Conservation (phyloP, 2,797 vertebrate species). For the Diplodus puntazzo region DNA sequence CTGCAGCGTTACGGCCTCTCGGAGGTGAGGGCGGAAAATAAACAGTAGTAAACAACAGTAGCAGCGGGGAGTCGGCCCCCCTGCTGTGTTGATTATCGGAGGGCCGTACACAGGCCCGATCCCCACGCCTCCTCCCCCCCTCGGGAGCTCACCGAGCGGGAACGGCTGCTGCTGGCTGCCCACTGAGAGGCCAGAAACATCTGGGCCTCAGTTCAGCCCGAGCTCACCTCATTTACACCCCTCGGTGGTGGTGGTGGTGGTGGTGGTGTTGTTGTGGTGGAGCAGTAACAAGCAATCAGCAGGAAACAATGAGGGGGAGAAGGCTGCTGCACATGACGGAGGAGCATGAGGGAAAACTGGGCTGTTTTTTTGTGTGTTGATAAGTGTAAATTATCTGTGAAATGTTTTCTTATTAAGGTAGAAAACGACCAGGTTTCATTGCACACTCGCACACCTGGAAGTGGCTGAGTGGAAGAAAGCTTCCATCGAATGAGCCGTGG, state of each 20-base stretch:
- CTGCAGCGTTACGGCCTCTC: slow-evolving; percentile 41
- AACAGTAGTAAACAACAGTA: slow-evolving; percentile 81
- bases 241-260: not conserved
- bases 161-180: slow-evolving; percentile 67
- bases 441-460: slow-evolving; percentile 1
- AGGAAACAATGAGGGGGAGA: not conserved
- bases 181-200: slow-evolving; percentile 73
- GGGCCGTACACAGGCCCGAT: slow-evolving; percentile 73
- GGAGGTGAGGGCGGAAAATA: slow-evolving; percentile 65
- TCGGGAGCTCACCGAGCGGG: slow-evolving; percentile 58
- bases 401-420: not conserved
- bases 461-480: not conserved
- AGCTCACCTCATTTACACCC: slow-evolving; percentile 53
- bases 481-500: slow-evolving; percentile 9
- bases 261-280: slow-evolving; percentile 24
- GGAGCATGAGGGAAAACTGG: not conserved
- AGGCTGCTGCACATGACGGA: not conserved
- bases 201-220: slow-evolving; percentile 71
- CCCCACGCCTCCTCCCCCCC: slow-evolving; percentile 7
- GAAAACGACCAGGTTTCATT: not conserved
- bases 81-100: slow-evolving; percentile 81
- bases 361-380: not conserved
- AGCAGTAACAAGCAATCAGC: slow-evolving; percentile 10
- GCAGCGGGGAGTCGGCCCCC: slow-evolving; percentile 63
- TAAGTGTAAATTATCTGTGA: not conserved